Evolutionary conservation across 2,797 vertebrate species (phyloP), one percentile per base, ranked within the genome.

Genomic region (Natrix natrix): DNA sequence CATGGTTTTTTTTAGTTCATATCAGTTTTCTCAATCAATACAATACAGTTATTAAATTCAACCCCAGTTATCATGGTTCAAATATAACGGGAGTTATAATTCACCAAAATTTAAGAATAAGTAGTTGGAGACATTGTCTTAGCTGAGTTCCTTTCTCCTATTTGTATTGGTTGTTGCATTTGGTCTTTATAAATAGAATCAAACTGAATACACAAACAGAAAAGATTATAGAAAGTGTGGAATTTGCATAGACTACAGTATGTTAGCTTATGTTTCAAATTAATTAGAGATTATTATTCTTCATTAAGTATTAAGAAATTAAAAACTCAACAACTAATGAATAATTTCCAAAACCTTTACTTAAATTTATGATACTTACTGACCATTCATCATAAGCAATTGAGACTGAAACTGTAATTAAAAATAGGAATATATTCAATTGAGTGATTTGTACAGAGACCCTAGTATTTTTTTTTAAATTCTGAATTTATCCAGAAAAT

Each of bases 381-480:
- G 5, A 8, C 14, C n/a, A 37, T 74, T 74, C 14, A 74, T 37
- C 66, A 74, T 74, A 74, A 74, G 6, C 17, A 74, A 32, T 32
- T 16, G 2, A 69, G n/a, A n/a, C 11, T 66, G 28, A 66, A 32
- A 32, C n/a, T 69, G 11, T 32, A 69, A 32, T n/a, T n/a, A 13
- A 32, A 17, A 16, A 55, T 92, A 16, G 22, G 16, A 54, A 52
- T 60, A 48, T 2, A 48, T 90, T 8, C 22, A 74, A 60, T 1
- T 0, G 0, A 11, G 12, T 90, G 12, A 37, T 8, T 87, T 22
- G 1, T 88, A 86, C 48, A 83, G 28, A 56, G 12, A 54, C 8
- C n/a, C 5, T n/a, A 91, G 11, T 90, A 88, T 78, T 78, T 78
- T 87, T 95, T 95, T 69, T 94, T 8, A 92, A 55, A 93, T 91